A percentile compares a stretch with the other conserved stretches of the same genome.
phyloP scores from a whole-genome alignment of 2,888 invertebrate species.

The Pseudoips prasinana region DNA sequence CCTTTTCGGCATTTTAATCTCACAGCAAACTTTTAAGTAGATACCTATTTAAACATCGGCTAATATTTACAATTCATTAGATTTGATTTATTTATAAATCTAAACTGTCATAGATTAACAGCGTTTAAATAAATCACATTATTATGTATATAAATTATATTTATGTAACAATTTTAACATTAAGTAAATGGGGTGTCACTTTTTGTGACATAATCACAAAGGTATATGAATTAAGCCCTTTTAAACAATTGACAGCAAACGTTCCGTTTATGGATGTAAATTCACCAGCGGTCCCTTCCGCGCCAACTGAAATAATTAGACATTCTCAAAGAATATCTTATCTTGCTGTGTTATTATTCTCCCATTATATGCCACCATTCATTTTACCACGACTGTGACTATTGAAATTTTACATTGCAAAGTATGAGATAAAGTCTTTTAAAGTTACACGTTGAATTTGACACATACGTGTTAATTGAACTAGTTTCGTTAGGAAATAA shows the following conservation, averaged over 20 bases:
- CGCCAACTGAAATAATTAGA: too few species aligned
- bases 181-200: conserved; percentile 29
- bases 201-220: conserved; percentile 20
- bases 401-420: conserved; percentile 5
- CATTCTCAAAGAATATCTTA: too few species aligned
- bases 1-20: conserved; percentile 26
- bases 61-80: conserved; percentile 33
- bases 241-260: conserved; percentile 21
- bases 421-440: conserved; percentile 13
- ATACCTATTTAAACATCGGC: conserved; percentile 16
- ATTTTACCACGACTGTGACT: too few species aligned
- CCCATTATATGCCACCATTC: too few species aligned
- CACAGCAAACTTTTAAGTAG: conserved; percentile 39
- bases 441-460: conserved; percentile 9
- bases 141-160: conserved; percentile 22
- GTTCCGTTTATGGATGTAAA: conserved; percentile 7
- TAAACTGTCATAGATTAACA: conserved; percentile 34
- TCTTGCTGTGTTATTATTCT: too few species aligned
- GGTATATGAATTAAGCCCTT: conserved; percentile 25
- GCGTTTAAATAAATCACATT: conserved; percentile 31
- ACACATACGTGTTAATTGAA: conserved; percentile 16
- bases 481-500: conserved; percentile 18
- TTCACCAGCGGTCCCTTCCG: too few species aligned
- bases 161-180: conserved; percentile 30
- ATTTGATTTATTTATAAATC: conserved; percentile 25